Conservation (phyloP, 2,797 vertebrate species). For the Chrysocyon brachyurus region DNA sequence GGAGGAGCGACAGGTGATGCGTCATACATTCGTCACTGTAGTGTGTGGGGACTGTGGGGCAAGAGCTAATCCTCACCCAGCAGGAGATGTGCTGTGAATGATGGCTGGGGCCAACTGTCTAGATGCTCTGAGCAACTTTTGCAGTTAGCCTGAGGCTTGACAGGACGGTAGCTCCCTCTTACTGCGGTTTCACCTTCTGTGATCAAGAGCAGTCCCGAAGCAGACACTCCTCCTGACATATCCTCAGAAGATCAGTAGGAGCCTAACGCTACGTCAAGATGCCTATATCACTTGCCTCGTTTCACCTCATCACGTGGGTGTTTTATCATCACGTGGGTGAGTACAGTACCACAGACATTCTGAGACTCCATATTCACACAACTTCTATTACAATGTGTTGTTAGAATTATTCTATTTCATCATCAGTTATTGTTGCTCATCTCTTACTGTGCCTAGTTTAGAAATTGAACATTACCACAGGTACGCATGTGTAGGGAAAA, state of each 20-base stretch:
- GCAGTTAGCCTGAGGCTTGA: neutral
- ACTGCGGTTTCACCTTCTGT: neutral
- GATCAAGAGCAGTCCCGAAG: neutral
- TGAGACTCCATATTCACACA: neutral
- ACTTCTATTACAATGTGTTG: too few species aligned
- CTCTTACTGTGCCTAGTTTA: neutral
- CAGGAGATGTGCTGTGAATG: neutral
- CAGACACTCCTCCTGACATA: neutral
- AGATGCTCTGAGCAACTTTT: neutral
- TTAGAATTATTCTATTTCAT: neutral
- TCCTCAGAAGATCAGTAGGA: too few species aligned
- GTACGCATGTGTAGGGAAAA: neutral
- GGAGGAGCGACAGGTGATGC: neutral
- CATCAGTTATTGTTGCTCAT: neutral
- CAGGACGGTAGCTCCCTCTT: neutral
- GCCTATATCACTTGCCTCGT: neutral
- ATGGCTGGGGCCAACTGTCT: neutral
- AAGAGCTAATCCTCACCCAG: rapidly evolving
- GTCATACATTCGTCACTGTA: rapidly evolving
- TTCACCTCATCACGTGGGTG: neutral
- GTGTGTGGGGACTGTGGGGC: rapidly evolving
- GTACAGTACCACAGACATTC: neutral
- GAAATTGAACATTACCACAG: neutral
- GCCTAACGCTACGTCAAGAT: rapidly evolving
- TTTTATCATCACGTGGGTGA: neutral